Percentiles rank a stretch among this genome's conserved stretches.
These are phyloP conservation scores for Ennomos fuscantarius DNA, from an alignment of 2,888 invertebrate species.

Conservation along the genomic window DNA sequence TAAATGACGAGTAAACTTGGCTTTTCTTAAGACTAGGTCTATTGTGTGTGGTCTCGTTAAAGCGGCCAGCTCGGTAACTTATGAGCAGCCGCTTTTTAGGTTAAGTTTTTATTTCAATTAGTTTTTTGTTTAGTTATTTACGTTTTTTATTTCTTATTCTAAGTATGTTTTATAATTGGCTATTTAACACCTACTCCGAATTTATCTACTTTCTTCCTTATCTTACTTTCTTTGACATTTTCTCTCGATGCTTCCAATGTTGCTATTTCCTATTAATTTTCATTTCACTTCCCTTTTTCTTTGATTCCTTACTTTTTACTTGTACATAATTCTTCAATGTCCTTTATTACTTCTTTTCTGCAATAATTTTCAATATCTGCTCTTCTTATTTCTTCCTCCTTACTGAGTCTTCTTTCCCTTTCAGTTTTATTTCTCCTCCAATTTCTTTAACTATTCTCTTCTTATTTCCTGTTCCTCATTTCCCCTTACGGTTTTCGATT, in stretches of 20 bases:
- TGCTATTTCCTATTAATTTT: too few species aligned
- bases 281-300: neutral
- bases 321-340: neutral
- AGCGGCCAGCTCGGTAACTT: conserved; percentile 7
- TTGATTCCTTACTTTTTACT: neutral
- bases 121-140: neutral
- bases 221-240: too few species aligned
- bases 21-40: conserved; percentile 1
- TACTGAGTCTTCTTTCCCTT: neutral
- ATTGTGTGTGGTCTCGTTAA: conserved; percentile 1
- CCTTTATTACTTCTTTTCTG: neutral
- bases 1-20: conserved; percentile 11
- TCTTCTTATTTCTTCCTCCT: neutral
- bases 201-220: too few species aligned
- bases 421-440: neutral
- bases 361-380: neutral
- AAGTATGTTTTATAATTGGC: too few species aligned
- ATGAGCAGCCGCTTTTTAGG: conserved; percentile 8
- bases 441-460: neutral
- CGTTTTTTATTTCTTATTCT: too few species aligned
- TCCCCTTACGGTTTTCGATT: neutral
- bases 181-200: too few species aligned
- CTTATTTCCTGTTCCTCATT: neutral
- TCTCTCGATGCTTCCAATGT: too few species aligned
- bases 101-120: conserved; percentile 1